Base-by-base conservation (phyloP, 2,888 invertebrate genomes). In the Stramonita haemastoma region DNA sequence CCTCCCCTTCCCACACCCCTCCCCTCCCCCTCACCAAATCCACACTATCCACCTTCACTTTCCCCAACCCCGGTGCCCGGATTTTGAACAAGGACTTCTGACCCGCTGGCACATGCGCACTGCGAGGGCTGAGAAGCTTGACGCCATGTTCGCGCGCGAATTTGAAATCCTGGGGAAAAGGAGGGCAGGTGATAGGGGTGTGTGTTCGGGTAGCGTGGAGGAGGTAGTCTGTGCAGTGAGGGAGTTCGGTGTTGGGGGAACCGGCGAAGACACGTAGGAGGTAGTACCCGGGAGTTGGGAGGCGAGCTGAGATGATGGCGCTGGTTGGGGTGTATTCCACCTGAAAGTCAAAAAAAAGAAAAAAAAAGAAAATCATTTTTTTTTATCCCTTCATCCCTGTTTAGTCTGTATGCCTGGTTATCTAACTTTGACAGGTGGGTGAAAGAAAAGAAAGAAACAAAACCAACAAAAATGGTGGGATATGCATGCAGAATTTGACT, bases 201-300 rank as follows among this genome's bases (percentile, higher is more conserved):
- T 5, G 46, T 0, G 22, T n/a, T 19, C 17, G 26, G 56, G 46
- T 56, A 8, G 87, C 36, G 87, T 77, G 34, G 29, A 87, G 73
- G 11, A 87, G 77, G 34, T 22, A 77, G 56, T 79, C 87, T 0
- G 79, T 77, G 17, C 34, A 34, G n/a, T 46, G 77, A 8, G n/a
- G 22, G 32, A 79, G 29, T 19, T 4, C 0, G n/a, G 19, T 8
- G n/a, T n/a, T 32, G 29, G n/a, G 15, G 46, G 29, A 2, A 29
- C 66, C 22, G 17, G 87, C 87, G 29, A n/a, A 87, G 19, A 87
- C 32, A 0, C 29, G 26, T 29, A 87, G 87, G 5, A 2, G 0
- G 66, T 87, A 87, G 32, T 87, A 87, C 26, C 87, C 87, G 19
- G 87, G 56, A 0, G 15, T 46, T 46, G 87, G 79, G 11, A 87